Evolutionary conservation across 1,140 invertebrate genomes (phyloP).

Genomic region (Drosophila gunungcola): DNA sequence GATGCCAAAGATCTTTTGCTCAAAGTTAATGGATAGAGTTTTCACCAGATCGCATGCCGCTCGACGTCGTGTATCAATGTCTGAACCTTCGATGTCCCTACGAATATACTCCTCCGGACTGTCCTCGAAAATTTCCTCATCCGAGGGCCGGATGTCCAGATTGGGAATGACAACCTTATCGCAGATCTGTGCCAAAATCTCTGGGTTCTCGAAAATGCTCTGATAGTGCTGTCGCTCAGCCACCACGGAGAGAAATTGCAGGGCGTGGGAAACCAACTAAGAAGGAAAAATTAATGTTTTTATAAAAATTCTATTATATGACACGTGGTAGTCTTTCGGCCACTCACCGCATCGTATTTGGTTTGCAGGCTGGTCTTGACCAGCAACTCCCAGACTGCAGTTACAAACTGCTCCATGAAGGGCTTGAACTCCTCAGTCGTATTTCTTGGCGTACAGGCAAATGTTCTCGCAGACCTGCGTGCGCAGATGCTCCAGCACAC

Average conservation of each 20-base stretch:
- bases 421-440: slow-evolving; percentile 98
- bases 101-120: slow-evolving; percentile 99
- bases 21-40: slow-evolving; percentile 94
- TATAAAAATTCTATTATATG: not conserved
- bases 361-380: slow-evolving; percentile 92
- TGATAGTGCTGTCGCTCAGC: slow-evolving; percentile 96
- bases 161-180: slow-evolving; percentile 99
- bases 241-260: slow-evolving; percentile 97
- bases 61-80: slow-evolving; percentile 96
- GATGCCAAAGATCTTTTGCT: slow-evolving; percentile 95
- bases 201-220: slow-evolving; percentile 94
- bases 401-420: slow-evolving; percentile 95
- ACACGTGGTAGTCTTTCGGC: too few relatives aligned
- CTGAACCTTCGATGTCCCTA: slow-evolving; percentile 99
- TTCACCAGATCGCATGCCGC: slow-evolving; percentile 98
- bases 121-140: slow-evolving; percentile 98
- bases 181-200: slow-evolving; percentile 95
- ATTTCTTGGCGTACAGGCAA: slow-evolving; percentile 97
- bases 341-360: slow-evolving; percentile 96
- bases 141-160: slow-evolving; percentile 97
- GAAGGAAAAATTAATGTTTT: not conserved
- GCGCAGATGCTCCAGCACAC: slow-evolving; percentile 95
- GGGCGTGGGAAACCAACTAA: slow-evolving; percentile 96
- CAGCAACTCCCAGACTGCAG: slow-evolving; percentile 95
- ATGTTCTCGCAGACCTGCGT: slow-evolving; percentile 98